A percentile compares a stretch with the other conserved stretches of the same genome.
These are phyloP conservation scores for Etheostoma spectabile DNA, from an alignment of 2,113 vertebrate species.

Conservation along the genomic window DNA sequence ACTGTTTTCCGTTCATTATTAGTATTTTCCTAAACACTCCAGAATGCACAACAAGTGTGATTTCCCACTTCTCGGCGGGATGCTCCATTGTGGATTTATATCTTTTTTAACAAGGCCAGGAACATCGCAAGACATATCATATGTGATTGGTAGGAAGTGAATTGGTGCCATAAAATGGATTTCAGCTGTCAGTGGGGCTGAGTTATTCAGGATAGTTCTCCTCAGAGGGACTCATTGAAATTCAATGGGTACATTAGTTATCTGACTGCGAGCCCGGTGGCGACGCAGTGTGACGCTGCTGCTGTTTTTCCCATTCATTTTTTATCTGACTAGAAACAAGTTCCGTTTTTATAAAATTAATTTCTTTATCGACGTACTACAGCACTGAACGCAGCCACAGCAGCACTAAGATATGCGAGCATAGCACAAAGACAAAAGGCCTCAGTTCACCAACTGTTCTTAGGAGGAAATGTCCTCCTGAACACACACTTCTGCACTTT, in stretches of 20 bases:
- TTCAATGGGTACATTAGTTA: constrained; percentile 69
- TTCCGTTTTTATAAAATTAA: constrained; percentile 56
- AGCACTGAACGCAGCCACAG: constrained; percentile 11
- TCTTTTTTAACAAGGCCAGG: constrained; percentile 47
- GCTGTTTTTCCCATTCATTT: constrained; percentile 63
- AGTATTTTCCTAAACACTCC: background rate
- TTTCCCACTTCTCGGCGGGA: background rate
- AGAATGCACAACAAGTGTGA: background rate
- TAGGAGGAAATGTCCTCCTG: no score
- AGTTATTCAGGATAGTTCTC: constrained; percentile 64
- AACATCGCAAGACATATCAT: constrained; percentile 47
- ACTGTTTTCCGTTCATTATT: background rate
- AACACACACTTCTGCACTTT: no score
- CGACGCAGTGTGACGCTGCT: constrained; percentile 39
- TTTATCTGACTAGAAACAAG: constrained; percentile 60
- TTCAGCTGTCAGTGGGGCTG: constrained; percentile 43
- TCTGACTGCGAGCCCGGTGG: constrained; percentile 52
- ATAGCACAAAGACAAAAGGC: constrained; percentile 3
- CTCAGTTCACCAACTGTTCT: no score
- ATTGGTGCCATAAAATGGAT: constrained; percentile 54
- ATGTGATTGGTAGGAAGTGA: constrained; percentile 47
- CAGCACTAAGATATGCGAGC: constrained; percentile 3
- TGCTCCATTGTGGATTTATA: background rate
- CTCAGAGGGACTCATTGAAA: constrained; percentile 68
- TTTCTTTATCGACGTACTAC: constrained; percentile 52